Base-by-base conservation (phyloP, 2,888 invertebrate genomes). In the Tribolium freemani region DNA sequence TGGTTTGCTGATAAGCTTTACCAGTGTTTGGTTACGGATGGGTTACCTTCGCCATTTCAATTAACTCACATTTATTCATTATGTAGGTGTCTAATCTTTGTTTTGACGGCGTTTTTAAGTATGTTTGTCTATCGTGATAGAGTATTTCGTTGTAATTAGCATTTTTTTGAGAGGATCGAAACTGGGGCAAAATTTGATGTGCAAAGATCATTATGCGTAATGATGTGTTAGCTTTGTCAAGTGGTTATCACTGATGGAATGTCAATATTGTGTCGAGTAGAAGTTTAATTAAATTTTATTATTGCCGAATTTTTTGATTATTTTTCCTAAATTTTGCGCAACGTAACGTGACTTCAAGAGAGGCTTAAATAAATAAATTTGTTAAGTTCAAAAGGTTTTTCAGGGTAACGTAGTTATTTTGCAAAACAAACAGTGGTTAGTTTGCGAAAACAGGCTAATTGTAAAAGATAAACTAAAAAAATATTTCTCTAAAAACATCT, bases 1-100 rank as follows among this genome's bases (percentile, higher is more conserved):
- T 54, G 11, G 16, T 54, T 10, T 54, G n/a, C n/a, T 30, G 54
- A 54, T 54, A 30, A 54, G 11, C 30, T 54, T 26, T 16, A n/a
- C 53, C 53, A 53, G n/a, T 48, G 48, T 48, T 48, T 6, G 9
- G 20, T 51, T 51, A 13, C 20, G 51, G 51, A 16, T 48, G 48
- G 6, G 16, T 48, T 48, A 13, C 10, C 48, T 38, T 38, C 8
- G n/a, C 8, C n/a, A 38, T 38, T n/a, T 38, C 6, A 38, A 38
- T 38, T 38, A 38, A 38, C 8, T n/a, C n/a, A 38, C 9, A 6
- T 31, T 31, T 31, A 9, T 38, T n/a, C 9, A 38, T 8, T 38
- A 38, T 38, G 38, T 38, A 38, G 8, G 38, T 38, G 38, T 38
- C 26, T 5, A 26, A 26, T 26, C 26, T 26, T 26, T 26, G 26